Percentiles rank a stretch among this genome's conserved stretches.
These are phyloP conservation scores for Chrysolina americana DNA, from an alignment of 2,888 invertebrate species.

Conservation along the genomic window DNA sequence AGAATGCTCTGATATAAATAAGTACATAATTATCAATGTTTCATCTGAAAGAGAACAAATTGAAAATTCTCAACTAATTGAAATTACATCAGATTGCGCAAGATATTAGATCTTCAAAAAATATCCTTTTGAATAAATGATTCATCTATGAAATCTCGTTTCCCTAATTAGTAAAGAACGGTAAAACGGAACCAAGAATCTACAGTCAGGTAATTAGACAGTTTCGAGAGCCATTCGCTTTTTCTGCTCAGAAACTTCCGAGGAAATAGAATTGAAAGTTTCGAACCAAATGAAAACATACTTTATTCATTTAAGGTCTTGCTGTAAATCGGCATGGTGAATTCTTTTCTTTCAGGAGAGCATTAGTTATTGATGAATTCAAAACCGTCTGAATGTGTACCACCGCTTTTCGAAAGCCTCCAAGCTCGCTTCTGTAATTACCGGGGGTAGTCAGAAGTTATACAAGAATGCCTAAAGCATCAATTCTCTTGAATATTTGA, in stretches of 20 bases:
- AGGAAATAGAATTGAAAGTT: slow-evolving; percentile 31
- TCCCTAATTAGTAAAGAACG: slow-evolving; percentile 22
- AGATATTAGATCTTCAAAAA: not conserved
- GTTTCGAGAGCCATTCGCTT: not conserved
- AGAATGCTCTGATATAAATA: no score
- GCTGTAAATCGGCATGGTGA: slow-evolving; percentile 53
- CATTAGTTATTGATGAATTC: slow-evolving; percentile 56
- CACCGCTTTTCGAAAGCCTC: slow-evolving; percentile 8
- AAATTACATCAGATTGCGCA: not conserved
- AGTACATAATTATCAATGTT: no score
- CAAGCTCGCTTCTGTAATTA: not conserved
- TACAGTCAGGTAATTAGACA: slow-evolving; percentile 11
- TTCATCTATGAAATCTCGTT: slow-evolving; percentile 28
- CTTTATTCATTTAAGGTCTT: slow-evolving; percentile 56
- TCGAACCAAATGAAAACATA: slow-evolving; percentile 59
- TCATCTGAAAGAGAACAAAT: not conserved
- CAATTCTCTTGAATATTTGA: not conserved
- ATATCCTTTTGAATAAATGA: slow-evolving; percentile 15
- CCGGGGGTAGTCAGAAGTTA: not conserved
- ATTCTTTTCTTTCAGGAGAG: slow-evolving; percentile 55
- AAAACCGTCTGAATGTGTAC: slow-evolving; percentile 50
- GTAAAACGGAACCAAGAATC: slow-evolving; percentile 3
- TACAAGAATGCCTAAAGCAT: not conserved
- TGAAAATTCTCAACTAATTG: not conserved
- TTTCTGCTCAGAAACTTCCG: not conserved